These are phyloP conservation scores for Drosophila trapezifrons DNA, from an alignment of 1,140 invertebrate genomes.

Conservation along the genomic window DNA sequence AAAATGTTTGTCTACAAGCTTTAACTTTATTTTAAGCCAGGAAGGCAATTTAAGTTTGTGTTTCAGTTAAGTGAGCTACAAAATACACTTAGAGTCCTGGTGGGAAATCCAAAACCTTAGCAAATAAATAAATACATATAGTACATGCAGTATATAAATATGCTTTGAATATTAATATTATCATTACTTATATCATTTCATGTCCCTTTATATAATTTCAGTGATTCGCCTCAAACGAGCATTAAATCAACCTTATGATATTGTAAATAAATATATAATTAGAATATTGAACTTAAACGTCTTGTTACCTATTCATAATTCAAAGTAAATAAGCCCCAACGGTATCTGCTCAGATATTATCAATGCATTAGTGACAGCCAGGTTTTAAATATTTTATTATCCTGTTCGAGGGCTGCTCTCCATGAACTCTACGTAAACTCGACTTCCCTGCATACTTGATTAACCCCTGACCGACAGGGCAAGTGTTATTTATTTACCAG, in stretches of 20 bases:
- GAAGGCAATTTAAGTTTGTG: background rate
- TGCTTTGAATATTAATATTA: too few species aligned
- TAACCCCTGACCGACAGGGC: background rate
- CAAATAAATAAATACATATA: background rate
- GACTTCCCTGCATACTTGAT: slow-evolving; percentile 23
- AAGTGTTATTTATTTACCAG: slow-evolving; percentile 28
- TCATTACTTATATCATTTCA: too few species aligned
- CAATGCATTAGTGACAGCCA: background rate
- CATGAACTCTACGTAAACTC: slow-evolving; percentile 2
- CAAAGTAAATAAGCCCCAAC: background rate
- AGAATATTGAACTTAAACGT: too few species aligned
- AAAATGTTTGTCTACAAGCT: background rate
- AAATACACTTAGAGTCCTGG: background rate
- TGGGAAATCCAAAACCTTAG: background rate
- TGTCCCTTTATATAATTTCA: too few species aligned
- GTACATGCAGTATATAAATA: background rate
- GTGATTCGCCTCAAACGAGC: too few species aligned
- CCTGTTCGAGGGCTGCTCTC: too few species aligned
- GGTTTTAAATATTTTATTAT: slow-evolving; percentile 7
- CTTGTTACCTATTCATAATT: background rate
- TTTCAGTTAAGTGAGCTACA: background rate
- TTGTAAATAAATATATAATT: background rate
- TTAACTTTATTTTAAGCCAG: slow-evolving; percentile 7
- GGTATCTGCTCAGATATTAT: background rate
- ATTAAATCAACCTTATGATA: too few species aligned